These are phyloP conservation scores for Sphenopsis melanotis DNA, from an alignment of 2,797 vertebrate species.

Conservation along the genomic window DNA sequence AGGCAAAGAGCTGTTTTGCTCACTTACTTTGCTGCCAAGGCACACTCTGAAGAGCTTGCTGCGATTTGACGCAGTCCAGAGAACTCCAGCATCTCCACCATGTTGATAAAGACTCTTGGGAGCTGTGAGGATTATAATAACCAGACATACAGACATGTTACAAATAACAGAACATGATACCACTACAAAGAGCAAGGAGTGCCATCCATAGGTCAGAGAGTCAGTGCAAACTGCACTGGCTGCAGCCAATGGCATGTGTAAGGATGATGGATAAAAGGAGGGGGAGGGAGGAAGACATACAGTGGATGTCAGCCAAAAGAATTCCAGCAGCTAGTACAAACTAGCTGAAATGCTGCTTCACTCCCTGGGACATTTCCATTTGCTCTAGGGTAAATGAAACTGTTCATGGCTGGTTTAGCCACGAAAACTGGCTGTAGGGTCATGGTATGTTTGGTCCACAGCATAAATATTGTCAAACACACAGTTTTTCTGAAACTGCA, in stretches of 20 bases:
- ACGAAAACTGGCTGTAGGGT: not conserved
- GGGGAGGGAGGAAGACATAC: not conserved
- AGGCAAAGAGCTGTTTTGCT: not conserved
- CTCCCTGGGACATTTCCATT: not conserved
- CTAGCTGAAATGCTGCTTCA: not conserved
- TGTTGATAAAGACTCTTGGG: conserved; percentile 84
- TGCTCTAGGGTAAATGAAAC: not conserved
- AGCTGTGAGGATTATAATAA: conserved; percentile 74
- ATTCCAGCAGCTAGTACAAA: not conserved
- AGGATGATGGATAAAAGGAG: not conserved
- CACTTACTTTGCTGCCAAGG: conserved; percentile 76
- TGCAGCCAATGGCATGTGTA: not conserved
- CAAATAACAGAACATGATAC: conserved; percentile 29
- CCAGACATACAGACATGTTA: not conserved
- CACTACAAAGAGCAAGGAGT: conserved; percentile 23
- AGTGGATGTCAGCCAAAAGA: conserved; percentile 3
- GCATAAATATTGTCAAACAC: not conserved
- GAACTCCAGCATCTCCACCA: conserved; percentile 85
- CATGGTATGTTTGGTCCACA: not conserved
- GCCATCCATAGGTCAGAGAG: not conserved
- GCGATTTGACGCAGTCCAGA: conserved; percentile 77
- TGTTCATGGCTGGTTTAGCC: not conserved
- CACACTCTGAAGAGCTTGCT: conserved; percentile 73
- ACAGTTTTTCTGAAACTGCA: not conserved
- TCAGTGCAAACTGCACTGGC: not conserved